Evolutionary conservation across 2,797 vertebrate genomes (phyloP).

Genomic region (Mormyrops attenuatus): DNA sequence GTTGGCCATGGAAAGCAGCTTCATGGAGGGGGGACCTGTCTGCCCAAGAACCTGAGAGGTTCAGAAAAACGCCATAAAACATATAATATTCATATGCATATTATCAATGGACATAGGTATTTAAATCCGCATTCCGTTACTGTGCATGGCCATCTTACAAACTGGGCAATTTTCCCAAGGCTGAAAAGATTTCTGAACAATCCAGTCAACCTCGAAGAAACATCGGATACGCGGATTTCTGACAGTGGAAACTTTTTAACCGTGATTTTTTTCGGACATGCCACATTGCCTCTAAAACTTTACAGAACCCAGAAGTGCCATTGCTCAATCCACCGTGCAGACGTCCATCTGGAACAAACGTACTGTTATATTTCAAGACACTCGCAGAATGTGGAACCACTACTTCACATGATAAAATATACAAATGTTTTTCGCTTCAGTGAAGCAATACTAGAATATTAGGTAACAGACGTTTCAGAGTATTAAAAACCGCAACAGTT

Average conservation of each 20-base stretch:
- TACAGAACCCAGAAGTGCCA: not conserved
- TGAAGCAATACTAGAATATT: not conserved
- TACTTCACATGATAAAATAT: not conserved
- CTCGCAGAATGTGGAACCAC: not conserved
- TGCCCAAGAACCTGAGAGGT: slow-evolving; percentile 72
- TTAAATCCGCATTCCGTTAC: not conserved
- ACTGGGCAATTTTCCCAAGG: not conserved
- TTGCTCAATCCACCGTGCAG: not conserved
- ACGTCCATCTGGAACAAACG: not conserved
- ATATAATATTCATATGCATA: not conserved
- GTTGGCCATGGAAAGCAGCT: slow-evolving; percentile 80
- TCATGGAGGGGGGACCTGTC: slow-evolving; percentile 87
- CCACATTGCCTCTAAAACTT: not conserved
- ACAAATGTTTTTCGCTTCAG: not conserved
- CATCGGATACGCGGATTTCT: not conserved
- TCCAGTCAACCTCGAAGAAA: not conserved
- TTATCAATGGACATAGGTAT: not conserved
- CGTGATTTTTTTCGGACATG: not conserved
- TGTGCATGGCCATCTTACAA: not conserved
- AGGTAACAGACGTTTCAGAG: not conserved
- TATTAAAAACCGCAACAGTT: not conserved
- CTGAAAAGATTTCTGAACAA: not conserved
- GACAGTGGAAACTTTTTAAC: not conserved
- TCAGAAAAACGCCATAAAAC: slow-evolving; percentile 11
- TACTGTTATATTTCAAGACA: not conserved